Conservation (phyloP, 2,888 invertebrate species). For the Crossocerus cetratus region DNA sequence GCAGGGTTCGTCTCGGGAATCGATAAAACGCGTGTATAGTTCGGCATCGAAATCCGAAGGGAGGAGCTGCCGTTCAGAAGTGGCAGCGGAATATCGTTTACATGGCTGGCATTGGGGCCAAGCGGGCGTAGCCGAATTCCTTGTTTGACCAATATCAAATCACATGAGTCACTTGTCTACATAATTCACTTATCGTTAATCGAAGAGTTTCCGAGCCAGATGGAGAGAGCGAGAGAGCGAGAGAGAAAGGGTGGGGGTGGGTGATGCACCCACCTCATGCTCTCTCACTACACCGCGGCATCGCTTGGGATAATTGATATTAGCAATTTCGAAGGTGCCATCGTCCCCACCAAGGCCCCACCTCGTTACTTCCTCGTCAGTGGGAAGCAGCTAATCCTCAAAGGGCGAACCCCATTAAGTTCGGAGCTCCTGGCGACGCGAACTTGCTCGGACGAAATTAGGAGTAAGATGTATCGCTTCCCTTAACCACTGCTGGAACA, state of each 20-base stretch:
- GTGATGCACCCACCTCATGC: not conserved
- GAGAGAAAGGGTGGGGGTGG: no score
- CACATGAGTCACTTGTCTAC: slow-evolving; percentile 19
- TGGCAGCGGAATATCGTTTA: slow-evolving; percentile 8
- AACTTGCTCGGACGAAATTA: slow-evolving; percentile 17
- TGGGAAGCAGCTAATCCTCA: slow-evolving; percentile 25
- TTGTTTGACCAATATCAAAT: slow-evolving; percentile 26
- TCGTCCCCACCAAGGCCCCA: slow-evolving; percentile 24
- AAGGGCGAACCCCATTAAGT: slow-evolving; percentile 27
- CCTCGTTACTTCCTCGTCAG: slow-evolving; percentile 37
- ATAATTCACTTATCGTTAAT: slow-evolving; percentile 31
- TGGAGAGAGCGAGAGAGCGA: slow-evolving; percentile 11
- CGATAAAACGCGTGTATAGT: no score
- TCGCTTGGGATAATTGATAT: slow-evolving; percentile 41
- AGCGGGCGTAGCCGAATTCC: slow-evolving; percentile 19
- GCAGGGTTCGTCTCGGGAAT: no score
- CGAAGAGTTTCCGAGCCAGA: slow-evolving; percentile 16
- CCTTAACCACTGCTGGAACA: not conserved
- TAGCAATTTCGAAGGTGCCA: slow-evolving; percentile 33
- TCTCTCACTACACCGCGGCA: slow-evolving; percentile 12
- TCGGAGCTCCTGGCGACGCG: slow-evolving; percentile 5
- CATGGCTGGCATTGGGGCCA: not conserved
- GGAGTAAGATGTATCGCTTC: slow-evolving; percentile 2
- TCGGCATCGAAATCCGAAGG: no score
- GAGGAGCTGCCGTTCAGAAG: no score